Percentiles rank a stretch among this genome's conserved stretches.
Evolutionary conservation across 2,797 vertebrate genomes (phyloP).

Genomic region (Emydoidea blandingii): DNA sequence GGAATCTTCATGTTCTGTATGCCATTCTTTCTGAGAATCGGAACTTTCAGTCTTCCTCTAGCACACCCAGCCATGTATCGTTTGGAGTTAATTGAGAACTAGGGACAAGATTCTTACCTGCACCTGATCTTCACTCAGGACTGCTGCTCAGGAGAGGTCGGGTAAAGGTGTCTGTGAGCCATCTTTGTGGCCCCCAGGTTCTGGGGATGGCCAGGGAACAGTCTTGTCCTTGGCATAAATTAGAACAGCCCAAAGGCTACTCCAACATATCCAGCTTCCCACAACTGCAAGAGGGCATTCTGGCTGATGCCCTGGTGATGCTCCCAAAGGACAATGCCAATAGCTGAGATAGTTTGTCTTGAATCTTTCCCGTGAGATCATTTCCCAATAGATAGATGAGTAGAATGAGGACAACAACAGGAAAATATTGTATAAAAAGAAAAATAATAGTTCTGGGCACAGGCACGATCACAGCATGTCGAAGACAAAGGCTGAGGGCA

Average conservation of each 20-base stretch:
- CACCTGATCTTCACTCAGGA: not conserved
- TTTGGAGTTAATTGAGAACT: not conserved
- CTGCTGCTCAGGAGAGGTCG: not conserved
- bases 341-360: not conserved
- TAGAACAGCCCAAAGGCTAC: not conserved
- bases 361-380: not conserved
- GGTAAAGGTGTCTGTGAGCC: not conserved
- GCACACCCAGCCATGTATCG: accelerated
- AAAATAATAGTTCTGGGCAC: not conserved
- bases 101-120: not conserved
- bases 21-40: not conserved
- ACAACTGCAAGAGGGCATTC: not conserved
- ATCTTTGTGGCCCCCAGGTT: not conserved
- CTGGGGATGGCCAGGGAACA: not conserved
- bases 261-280: not conserved
- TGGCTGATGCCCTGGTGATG: not conserved
- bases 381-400: not conserved
- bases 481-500: not conserved
- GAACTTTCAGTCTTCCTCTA: not conserved
- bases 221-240: not conserved
- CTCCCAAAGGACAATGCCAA: not conserved
- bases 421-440: not conserved
- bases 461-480: not conserved
- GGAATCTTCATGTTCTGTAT: not conserved
- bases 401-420: not conserved